phyloP scores from a whole-genome alignment of 2,797 vertebrate species.

The Gallinago nigripennis region DNA sequence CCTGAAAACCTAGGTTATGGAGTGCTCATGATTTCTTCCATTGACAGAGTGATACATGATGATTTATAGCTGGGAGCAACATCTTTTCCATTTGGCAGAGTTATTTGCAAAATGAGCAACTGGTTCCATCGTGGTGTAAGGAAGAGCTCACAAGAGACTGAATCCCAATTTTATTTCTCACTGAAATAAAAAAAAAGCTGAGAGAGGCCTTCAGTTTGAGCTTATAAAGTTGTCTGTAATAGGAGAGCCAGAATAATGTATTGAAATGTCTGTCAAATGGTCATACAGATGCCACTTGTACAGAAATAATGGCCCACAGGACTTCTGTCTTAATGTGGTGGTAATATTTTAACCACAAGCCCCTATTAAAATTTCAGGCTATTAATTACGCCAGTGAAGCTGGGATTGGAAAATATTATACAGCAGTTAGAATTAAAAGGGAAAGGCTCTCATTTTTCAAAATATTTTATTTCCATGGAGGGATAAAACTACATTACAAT shows the following conservation, averaged over 20 bases:
- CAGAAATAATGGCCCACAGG: conserved; percentile 28
- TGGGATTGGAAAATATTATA: conserved; percentile 60
- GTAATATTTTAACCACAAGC: conserved; percentile 34
- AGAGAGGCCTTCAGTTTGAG: background rate
- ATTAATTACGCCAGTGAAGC: conserved; percentile 45
- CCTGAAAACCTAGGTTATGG: background rate
- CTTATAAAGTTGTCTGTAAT: background rate
- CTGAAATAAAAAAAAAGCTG: background rate
- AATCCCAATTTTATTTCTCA: background rate
- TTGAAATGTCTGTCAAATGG: conserved; percentile 35
- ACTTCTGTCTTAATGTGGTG: background rate
- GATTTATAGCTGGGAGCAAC: background rate
- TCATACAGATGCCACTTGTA: conserved; percentile 25
- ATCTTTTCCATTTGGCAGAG: background rate
- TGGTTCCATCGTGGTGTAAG: background rate
- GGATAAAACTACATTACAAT: background rate
- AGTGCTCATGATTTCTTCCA: background rate
- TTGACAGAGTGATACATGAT: background rate
- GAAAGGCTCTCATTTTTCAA: conserved; percentile 11
- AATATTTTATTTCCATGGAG: conserved; percentile 8
- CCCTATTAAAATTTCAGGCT: conserved; percentile 48
- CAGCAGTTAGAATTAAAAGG: conserved; percentile 7
- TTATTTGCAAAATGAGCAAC: background rate
- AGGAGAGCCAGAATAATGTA: background rate
- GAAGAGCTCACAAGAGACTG: background rate